Evolutionary conservation across 2,113 vertebrate genomes (phyloP).

Genomic region (Aegithalos caudatus): DNA sequence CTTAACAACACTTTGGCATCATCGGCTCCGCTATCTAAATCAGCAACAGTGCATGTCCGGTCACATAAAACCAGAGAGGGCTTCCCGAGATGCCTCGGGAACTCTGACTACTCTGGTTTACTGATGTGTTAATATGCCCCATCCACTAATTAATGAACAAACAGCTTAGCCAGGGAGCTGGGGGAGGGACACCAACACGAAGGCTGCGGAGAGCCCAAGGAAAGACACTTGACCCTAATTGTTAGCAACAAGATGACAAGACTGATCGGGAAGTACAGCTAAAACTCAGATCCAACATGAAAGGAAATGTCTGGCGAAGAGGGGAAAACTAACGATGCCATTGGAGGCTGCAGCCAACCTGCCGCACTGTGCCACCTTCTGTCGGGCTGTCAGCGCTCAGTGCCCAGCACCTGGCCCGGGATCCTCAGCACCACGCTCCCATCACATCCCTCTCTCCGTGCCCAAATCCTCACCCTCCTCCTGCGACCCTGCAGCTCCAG

Average conservation of each 20-base stretch:
- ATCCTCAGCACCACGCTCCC: neutral
- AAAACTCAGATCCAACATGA: constrained; percentile 21
- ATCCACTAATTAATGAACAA: constrained; percentile 70
- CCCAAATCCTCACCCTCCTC: neutral
- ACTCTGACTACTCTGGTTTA: constrained; percentile 49
- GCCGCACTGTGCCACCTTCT: neutral
- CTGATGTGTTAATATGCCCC: constrained; percentile 63
- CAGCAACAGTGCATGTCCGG: constrained; percentile 55
- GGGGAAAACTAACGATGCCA: neutral
- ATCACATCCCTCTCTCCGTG: neutral
- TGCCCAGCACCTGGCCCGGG: neutral
- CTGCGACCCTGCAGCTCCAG: neutral
- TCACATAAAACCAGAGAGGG: constrained; percentile 57
- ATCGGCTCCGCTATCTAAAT: constrained; percentile 50
- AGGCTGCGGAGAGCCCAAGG: constrained; percentile 15
- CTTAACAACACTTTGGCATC: constrained; percentile 66
- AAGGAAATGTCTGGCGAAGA: constrained; percentile 48
- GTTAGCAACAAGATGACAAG: constrained; percentile 55
- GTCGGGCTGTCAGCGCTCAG: neutral
- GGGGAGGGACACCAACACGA: constrained; percentile 45
- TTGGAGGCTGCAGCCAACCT: constrained; percentile 16
- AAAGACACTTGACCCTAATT: constrained; percentile 64
- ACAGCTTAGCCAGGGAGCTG: constrained; percentile 51
- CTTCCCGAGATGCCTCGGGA: constrained; percentile 67
- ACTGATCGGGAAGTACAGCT: constrained; percentile 41